A percentile compares a stretch with the other conserved stretches of the same genome.
phyloP scores from a whole-genome alignment of 2,888 invertebrate genomes.

The Cryptocheilus praepositus region DNA sequence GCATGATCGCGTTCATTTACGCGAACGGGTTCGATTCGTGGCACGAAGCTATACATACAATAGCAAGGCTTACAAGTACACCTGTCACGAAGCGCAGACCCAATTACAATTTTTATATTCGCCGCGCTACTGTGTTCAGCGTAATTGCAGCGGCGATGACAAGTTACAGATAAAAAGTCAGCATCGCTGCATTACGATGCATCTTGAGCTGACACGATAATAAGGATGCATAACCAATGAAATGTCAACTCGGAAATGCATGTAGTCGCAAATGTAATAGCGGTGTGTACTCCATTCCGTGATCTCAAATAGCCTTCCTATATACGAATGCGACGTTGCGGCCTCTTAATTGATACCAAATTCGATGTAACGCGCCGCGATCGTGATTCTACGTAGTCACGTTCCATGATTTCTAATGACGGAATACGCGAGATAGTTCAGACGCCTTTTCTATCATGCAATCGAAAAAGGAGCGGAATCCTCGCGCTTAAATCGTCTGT shows the following conservation, averaged over 20 bases:
- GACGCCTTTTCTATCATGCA: constrained; percentile 23
- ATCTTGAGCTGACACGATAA: too few species aligned
- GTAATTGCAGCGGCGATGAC: too few species aligned
- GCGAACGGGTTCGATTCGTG: constrained; percentile 6
- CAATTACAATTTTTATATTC: constrained; percentile 2
- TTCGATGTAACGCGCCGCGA: constrained; percentile 22
- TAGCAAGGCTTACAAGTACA: not conserved
- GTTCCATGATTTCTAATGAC: constrained; percentile 31
- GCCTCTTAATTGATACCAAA: constrained; percentile 48
- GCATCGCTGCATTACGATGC: too few species aligned
- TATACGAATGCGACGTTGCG: constrained; percentile 30
- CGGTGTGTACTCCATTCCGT: constrained; percentile 17
- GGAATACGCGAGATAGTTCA: constrained; percentile 24
- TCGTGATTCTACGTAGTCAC: constrained; percentile 14
- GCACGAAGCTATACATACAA: not conserved
- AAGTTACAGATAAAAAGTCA: too few species aligned
- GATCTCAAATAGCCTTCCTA: constrained; percentile 28
- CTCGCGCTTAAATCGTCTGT: constrained; percentile 13
- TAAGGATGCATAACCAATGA: not conserved
- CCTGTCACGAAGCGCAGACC: not conserved
- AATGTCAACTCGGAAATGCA: constrained; percentile 8
- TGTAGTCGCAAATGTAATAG: not conserved
- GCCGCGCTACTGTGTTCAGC: too few species aligned
- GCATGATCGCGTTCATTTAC: not conserved
- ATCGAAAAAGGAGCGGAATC: constrained; percentile 37